Evolutionary conservation across 2,888 invertebrate species (phyloP).

Genomic region (Axea sp.): DNA sequence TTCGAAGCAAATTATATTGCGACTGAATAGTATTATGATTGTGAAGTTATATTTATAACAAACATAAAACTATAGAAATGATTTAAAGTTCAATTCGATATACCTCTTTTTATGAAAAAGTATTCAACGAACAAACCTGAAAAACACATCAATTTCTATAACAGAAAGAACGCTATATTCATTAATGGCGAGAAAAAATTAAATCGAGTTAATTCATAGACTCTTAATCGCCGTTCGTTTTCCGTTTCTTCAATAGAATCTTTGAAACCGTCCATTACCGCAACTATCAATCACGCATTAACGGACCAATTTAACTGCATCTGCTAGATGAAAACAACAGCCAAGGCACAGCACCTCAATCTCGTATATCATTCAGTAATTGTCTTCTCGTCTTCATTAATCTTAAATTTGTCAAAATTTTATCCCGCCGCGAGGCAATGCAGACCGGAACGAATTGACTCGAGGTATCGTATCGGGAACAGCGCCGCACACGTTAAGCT

Average conservation of each 20-base stretch:
- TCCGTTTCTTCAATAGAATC: slow-evolving; percentile 45
- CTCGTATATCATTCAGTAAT: slow-evolving; percentile 48
- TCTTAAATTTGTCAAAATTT: slow-evolving; percentile 59
- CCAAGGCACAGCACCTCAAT: slow-evolving; percentile 23
- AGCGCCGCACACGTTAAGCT: neutral
- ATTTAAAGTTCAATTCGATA: too few species aligned
- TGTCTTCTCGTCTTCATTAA: slow-evolving; percentile 60
- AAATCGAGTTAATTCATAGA: slow-evolving; percentile 40
- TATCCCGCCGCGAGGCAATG: neutral
- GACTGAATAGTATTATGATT: too few species aligned
- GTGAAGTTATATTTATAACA: too few species aligned
- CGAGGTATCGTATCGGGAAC: neutral
- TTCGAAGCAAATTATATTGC: too few species aligned
- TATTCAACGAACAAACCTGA: too few species aligned
- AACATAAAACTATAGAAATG: too few species aligned
- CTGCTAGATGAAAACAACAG: slow-evolving; percentile 40
- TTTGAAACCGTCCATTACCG: slow-evolving; percentile 51
- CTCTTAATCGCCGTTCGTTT: slow-evolving; percentile 21
- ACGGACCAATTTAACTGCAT: slow-evolving; percentile 56
- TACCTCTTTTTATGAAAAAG: too few species aligned
- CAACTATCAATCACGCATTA: slow-evolving; percentile 59
- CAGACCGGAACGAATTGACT: neutral
- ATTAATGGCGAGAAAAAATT: slow-evolving; percentile 30
- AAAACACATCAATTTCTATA: neutral
- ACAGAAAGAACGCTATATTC: slow-evolving; percentile 13